These are phyloP conservation scores for Brachypteracias leptosomus DNA, from an alignment of 2,113 vertebrate species.

Conservation along the genomic window DNA sequence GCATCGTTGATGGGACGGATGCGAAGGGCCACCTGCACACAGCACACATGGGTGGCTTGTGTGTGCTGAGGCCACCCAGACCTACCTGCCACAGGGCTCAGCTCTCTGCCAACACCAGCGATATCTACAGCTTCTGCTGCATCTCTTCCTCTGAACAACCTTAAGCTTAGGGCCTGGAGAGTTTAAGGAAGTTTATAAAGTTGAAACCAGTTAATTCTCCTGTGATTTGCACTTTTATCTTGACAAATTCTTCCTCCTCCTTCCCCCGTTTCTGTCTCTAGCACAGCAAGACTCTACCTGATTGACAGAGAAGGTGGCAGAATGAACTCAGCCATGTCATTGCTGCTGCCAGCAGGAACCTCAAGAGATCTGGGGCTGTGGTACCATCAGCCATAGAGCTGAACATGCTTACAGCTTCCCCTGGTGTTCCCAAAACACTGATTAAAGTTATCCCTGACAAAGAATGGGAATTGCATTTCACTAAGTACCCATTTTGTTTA, in stretches of 20 bases:
- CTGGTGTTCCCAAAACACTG: not conserved
- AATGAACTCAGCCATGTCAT: not conserved
- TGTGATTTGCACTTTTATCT: not conserved
- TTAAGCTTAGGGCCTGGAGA: not conserved
- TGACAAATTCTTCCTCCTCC: not conserved
- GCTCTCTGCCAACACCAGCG: not conserved
- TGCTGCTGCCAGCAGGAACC: not conserved
- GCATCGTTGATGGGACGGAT: slow-evolving; percentile 43
- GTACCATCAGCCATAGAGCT: not conserved
- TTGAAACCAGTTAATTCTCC: not conserved
- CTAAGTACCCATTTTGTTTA: slow-evolving; percentile 22
- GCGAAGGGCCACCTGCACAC: slow-evolving; percentile 58
- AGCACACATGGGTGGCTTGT: fast-evolving
- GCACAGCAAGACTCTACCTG: not conserved
- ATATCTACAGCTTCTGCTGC: not conserved
- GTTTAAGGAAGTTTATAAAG: not conserved
- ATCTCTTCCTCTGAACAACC: not conserved
- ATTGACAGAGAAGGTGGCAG: not conserved
- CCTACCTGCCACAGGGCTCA: not conserved
- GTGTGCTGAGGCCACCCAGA: not conserved
- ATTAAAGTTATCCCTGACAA: not conserved
- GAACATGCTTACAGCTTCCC: not conserved
- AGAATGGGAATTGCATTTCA: slow-evolving; percentile 8
- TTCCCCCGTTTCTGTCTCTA: not conserved
- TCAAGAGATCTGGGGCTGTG: fast-evolving